Evolutionary conservation across 2,888 invertebrate species (phyloP).

Genomic region (Dromius quadrimaculatus): DNA sequence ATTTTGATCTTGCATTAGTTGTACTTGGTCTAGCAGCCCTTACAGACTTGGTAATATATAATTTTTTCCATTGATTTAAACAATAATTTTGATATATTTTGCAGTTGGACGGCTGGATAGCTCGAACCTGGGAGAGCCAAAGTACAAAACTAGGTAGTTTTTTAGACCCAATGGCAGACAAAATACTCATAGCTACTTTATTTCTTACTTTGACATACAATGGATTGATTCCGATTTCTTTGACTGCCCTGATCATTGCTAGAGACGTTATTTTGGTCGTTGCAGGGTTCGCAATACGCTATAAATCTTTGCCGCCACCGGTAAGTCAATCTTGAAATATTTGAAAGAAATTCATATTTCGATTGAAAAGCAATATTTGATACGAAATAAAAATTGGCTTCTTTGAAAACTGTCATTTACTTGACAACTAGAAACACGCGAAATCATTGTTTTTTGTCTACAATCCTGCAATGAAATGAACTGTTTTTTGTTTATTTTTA

Average conservation of each 20-base stretch:
- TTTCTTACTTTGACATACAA: conserved; percentile 90
- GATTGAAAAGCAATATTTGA: too few species aligned
- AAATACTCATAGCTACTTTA: conserved; percentile 89
- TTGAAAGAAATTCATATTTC: too few species aligned
- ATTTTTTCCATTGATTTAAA: not conserved
- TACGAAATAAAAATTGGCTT: too few species aligned
- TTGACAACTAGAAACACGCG: too few species aligned
- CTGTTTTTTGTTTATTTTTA: too few species aligned
- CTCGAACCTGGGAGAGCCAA: conserved; percentile 91
- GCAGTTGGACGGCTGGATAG: conserved; percentile 96
- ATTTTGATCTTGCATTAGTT: conserved; percentile 84
- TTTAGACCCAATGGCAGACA: conserved; percentile 97
- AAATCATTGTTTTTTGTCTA: too few species aligned
- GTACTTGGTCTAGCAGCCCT: conserved; percentile 88
- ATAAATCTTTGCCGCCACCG: conserved; percentile 88
- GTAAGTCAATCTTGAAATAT: too few species aligned
- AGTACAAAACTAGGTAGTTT: conserved; percentile 94
- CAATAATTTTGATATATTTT: conserved; percentile 58
- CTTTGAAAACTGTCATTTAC: too few species aligned
- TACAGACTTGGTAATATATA: conserved; percentile 82
- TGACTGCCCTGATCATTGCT: conserved; percentile 85
- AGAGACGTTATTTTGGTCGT: conserved; percentile 86
- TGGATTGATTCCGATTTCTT: conserved; percentile 83
- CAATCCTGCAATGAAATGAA: too few species aligned
- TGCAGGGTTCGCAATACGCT: conserved; percentile 92